Conservation (phyloP, 64 coral and sea anemone genomes). For the Montipora capricornis region DNA sequence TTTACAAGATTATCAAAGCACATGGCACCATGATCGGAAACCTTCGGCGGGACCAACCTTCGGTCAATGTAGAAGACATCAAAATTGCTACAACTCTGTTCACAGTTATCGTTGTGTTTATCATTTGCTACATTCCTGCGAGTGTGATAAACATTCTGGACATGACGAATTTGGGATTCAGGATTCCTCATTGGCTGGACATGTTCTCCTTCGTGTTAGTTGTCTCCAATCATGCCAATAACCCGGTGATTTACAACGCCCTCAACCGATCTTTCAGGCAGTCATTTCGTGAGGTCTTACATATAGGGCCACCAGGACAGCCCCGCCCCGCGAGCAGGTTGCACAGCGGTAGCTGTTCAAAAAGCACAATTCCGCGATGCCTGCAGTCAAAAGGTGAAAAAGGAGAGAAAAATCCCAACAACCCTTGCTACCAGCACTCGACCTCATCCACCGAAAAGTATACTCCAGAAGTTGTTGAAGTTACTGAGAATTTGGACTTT, state of each 20-base stretch:
- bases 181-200: slow-evolving; percentile 42
- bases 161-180: slow-evolving; percentile 24
- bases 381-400: not conserved
- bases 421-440: slow-evolving; percentile 30
- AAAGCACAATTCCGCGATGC: not conserved
- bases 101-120: slow-evolving; percentile 51
- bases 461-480: slow-evolving; percentile 20
- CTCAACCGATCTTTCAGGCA: slow-evolving; percentile 66
- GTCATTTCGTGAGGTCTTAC: slow-evolving; percentile 27
- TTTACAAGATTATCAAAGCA: slow-evolving; percentile 60
- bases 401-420: not conserved
- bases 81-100: slow-evolving; percentile 60
- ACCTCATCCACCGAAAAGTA: slow-evolving; percentile 20
- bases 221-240: slow-evolving; percentile 66
- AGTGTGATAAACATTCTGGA: slow-evolving; percentile 63
- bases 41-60: not conserved
- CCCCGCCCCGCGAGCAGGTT: not conserved
- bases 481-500: not conserved
- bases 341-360: not conserved
- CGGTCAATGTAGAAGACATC: slow-evolving; percentile 57
- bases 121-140: slow-evolving; percentile 65
- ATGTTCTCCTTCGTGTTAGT: slow-evolving; percentile 55
- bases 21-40: slow-evolving; percentile 49
- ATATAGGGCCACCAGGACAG: not conserved
- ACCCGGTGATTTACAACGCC: slow-evolving; percentile 58